Evolutionary conservation across 1,140 invertebrate species (phyloP).

Genomic region (Drosophila orena): DNA sequence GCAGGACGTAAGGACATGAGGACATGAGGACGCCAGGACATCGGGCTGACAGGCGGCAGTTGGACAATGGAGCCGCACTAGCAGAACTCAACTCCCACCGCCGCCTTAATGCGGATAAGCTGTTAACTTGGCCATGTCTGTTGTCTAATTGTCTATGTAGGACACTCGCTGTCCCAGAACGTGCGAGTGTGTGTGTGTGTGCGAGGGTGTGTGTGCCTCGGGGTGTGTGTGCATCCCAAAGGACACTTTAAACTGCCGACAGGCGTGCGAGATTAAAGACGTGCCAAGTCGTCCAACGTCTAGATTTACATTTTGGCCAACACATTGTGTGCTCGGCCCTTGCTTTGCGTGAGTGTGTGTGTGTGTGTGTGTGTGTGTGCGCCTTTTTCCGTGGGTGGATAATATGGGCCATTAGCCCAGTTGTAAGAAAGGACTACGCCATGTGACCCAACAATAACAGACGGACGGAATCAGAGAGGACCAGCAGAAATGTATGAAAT

Average conservation of each 20-base stretch:
- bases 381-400: conserved; percentile 12
- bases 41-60: conserved; percentile 50
- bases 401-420: conserved; percentile 66
- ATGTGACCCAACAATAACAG: conserved; percentile 32
- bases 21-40: conserved; percentile 49
- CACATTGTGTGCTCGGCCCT: conserved; percentile 17
- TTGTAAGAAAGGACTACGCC: conserved; percentile 29
- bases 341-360: conserved; percentile 7
- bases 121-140: conserved; percentile 59
- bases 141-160: conserved; percentile 66
- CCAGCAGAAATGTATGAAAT: conserved; percentile 57
- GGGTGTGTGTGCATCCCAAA: conserved; percentile 33
- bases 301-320: conserved; percentile 70
- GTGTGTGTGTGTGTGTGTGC: background rate
- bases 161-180: conserved; percentile 13
- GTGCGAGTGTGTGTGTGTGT: conserved; percentile 17
- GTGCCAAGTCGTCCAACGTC: conserved; percentile 21
- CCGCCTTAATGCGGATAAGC: conserved; percentile 46
- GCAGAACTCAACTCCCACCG: conserved; percentile 4
- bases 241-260: conserved; percentile 77
- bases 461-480: conserved; percentile 5
- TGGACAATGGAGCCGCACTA: conserved; percentile 54
- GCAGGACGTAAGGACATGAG: conserved; percentile 31
- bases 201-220: background rate
- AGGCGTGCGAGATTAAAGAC: conserved; percentile 70